These are phyloP conservation scores for Hydraecia micacea DNA, from an alignment of 2,888 invertebrate genomes.

Conservation along the genomic window DNA sequence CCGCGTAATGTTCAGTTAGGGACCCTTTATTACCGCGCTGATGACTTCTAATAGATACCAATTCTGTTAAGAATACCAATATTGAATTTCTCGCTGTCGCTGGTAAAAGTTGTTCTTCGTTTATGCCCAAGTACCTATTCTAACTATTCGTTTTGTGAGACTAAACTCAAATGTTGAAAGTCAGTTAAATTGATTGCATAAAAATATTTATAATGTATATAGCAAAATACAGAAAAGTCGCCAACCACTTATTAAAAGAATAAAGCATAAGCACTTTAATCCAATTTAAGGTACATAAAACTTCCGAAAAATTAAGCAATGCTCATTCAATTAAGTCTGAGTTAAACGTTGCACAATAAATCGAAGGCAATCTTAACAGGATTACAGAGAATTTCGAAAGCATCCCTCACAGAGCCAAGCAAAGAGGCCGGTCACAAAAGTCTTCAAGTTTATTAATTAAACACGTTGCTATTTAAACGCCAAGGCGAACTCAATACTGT, in stretches of 20 bases:
- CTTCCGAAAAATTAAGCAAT: constrained; percentile 64
- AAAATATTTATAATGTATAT: neutral
- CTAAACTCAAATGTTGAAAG: neutral
- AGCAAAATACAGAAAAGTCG: neutral
- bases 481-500: constrained; percentile 75
- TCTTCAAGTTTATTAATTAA: constrained; percentile 80
- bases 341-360: constrained; percentile 67
- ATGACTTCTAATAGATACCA: constrained; percentile 80
- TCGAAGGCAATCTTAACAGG: constrained; percentile 72
- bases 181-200: neutral
- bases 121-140: constrained; percentile 15
- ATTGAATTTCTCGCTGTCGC: constrained; percentile 58
- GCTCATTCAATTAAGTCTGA: constrained; percentile 64
- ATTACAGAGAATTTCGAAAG: constrained; percentile 75
- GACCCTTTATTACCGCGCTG: constrained; percentile 74
- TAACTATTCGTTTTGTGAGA: neutral
- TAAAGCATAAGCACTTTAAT: constrained; percentile 36
- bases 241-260: constrained; percentile 29
- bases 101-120: constrained; percentile 55
- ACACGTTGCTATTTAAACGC: constrained; percentile 82
- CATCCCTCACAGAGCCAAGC: constrained; percentile 70
- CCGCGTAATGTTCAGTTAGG: constrained; percentile 73
- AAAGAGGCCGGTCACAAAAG: constrained; percentile 66
- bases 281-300: constrained; percentile 52
- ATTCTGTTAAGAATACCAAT: constrained; percentile 67